Percentiles rank a stretch among this genome's conserved stretches.
phyloP scores from a whole-genome alignment of 30 jellyfish, hydroid and myxozoan genomes.

The Nemopilema nomurai region DNA sequence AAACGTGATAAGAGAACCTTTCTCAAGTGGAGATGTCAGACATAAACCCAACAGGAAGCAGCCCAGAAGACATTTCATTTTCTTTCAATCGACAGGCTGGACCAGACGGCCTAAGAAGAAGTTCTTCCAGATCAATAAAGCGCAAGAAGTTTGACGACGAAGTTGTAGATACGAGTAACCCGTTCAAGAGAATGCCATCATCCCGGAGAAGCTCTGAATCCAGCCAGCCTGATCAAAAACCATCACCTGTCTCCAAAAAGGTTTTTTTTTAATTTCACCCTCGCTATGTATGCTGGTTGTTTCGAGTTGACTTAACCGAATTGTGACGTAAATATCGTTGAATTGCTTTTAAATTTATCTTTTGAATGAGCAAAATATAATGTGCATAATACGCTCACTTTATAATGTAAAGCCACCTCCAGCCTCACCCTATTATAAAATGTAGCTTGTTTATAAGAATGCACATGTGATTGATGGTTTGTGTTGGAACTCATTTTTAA shows the following conservation, averaged over 20 bases:
- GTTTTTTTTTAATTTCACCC: not conserved
- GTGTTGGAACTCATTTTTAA: too few relatives aligned
- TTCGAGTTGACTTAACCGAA: too few relatives aligned
- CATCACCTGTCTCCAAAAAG: constrained; percentile 20
- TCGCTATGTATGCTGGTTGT: too few relatives aligned
- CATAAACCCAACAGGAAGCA: constrained; percentile 20
- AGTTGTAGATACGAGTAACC: constrained; percentile 85
- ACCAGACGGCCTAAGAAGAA: constrained; percentile 70
- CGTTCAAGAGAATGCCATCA: constrained; percentile 61
- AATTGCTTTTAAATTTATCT: too few relatives aligned
- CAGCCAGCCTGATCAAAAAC: constrained; percentile 67
- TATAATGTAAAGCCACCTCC: too few relatives aligned
- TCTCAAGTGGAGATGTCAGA: not conserved
- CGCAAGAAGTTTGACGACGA: constrained; percentile 99
- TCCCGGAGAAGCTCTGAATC: constrained; percentile 93
- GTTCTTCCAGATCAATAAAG: constrained; percentile 96
- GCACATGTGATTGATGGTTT: too few relatives aligned
- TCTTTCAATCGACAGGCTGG: constrained; percentile 34
- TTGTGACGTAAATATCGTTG: too few relatives aligned
- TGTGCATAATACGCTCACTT: too few relatives aligned
- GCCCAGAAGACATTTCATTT: constrained; percentile 30
- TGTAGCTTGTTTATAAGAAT: too few relatives aligned
- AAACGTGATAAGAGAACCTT: not conserved
- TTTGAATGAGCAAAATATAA: too few relatives aligned
- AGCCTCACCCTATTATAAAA: too few relatives aligned